Base-by-base conservation (phyloP, 2,797 vertebrate species). In the Triplophysa bombifrons region DNA sequence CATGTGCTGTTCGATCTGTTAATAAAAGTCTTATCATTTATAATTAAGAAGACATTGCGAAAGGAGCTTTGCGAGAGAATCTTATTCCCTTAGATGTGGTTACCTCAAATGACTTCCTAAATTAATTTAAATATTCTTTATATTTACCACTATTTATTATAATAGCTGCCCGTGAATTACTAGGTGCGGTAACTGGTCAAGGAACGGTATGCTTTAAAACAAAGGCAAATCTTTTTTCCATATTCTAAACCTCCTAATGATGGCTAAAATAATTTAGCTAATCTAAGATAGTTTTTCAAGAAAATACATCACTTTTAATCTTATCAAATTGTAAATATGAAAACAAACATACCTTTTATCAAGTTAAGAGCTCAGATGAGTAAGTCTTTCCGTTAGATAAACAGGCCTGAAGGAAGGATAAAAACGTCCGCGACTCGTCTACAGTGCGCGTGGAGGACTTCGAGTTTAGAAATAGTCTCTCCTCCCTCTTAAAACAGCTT, bases 1-100 rank as follows among this genome's bases (percentile, higher is more conserved):
- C 89, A 90, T 91, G 83, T 84, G 76, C 82, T 84, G 85, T 79
- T 87, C 88, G 80, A 88, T 87, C 88, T 89, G 85, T 88, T 92
- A 90, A 93, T 91, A 88, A 89, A 91, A 92, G 86, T 89, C 85
- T 38, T 86, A 84, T 72, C 83, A 70, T 78, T 76, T 76, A 63
- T 74, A 60, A 63, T 71, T 80, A 67, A 65, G 72, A 67, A 65
- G 72, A 74, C 38, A 30, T n/a, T 50, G 19, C 25, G 27, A 71
- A 41, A 71, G 53, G 80, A 82, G 34, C 44, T 41, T 17, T 27
- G 17, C 17, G 17, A 63, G 4, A 13, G 13, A 9, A 25, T 69
- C 22, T 41, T 58, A 12, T 38, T 9, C 50, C 20, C 22, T 41
- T 30, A 44, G 44, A 56, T 71, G 34, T 53, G 25, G 19, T 79